These are phyloP conservation scores for Drosophila lacertosa DNA, from an alignment of 1,140 invertebrate genomes.

Conservation along the genomic window DNA sequence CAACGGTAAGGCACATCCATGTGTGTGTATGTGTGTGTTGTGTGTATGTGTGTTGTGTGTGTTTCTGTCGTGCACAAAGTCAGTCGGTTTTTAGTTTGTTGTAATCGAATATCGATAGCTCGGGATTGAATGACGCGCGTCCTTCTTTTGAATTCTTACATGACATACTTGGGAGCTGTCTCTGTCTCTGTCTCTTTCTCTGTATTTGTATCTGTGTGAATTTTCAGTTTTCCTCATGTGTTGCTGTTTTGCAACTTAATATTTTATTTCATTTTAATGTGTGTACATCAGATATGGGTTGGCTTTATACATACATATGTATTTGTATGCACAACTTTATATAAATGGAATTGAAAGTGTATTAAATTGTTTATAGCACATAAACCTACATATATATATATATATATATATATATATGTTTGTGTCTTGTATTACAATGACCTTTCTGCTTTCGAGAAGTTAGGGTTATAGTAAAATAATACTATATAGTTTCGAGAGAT, in stretches of 20 bases:
- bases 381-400: neutral
- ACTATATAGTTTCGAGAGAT: too few relatives aligned
- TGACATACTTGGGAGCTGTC: conserved; percentile 66
- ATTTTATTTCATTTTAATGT: conserved; percentile 77
- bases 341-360: conserved; percentile 9
- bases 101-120: conserved; percentile 83
- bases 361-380: conserved; percentile 8
- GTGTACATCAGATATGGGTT: conserved; percentile 58
- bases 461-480: neutral
- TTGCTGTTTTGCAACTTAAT: conserved; percentile 56
- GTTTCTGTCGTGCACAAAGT: conserved; percentile 63
- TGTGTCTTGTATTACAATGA: conserved; percentile 49
- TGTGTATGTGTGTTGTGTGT: conserved; percentile 31
- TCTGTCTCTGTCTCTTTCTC: conserved; percentile 27
- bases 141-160: conserved; percentile 82
- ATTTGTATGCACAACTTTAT: neutral
- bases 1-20: conserved; percentile 32
- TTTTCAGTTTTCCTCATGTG: conserved; percentile 49
- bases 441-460: conserved; percentile 32
- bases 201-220: conserved; percentile 42
- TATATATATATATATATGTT: conserved; percentile 10
- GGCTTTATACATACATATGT: neutral
- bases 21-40: conserved; percentile 8
- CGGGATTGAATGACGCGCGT: conserved; percentile 79
- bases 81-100: conserved; percentile 77